A percentile compares a stretch with the other conserved stretches of the same genome.
These are phyloP conservation scores for Erebia ligea DNA, from an alignment of 2,888 invertebrate species.

Conservation along the genomic window DNA sequence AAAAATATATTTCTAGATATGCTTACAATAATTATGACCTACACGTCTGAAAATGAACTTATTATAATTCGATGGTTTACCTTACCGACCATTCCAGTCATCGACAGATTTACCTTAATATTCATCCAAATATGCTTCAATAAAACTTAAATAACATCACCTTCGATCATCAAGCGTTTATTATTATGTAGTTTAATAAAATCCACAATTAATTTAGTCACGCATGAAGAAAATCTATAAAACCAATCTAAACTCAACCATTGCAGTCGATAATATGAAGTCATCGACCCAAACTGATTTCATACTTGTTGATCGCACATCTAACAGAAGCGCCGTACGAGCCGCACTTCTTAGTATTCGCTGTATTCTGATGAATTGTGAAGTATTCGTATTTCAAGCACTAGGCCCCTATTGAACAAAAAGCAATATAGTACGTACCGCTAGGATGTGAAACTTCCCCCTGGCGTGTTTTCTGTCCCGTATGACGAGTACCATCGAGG, in stretches of 20 bases:
- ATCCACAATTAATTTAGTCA: slow-evolving; percentile 40
- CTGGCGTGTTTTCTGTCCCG: neutral
- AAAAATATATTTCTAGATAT: no score
- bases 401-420: neutral
- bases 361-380: neutral
- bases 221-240: slow-evolving; percentile 39
- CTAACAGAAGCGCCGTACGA: neutral
- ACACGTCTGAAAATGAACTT: no score
- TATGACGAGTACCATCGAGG: neutral
- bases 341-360: neutral
- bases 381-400: neutral
- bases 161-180: slow-evolving; percentile 35
- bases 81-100: neutral
- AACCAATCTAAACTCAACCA: slow-evolving; percentile 43
- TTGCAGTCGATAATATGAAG: slow-evolving; percentile 49
- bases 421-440: neutral
- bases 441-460: neutral
- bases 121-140: slow-evolving; percentile 8
- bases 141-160: slow-evolving; percentile 19
- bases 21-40: no score
- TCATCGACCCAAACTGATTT: slow-evolving; percentile 63
- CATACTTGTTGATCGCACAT: slow-evolving; percentile 33
- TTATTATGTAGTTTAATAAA: slow-evolving; percentile 38
- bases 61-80: neutral
- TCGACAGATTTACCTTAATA: neutral